phyloP scores from a whole-genome alignment of 2,888 invertebrate species.

The Eumerus sabulonum region DNA sequence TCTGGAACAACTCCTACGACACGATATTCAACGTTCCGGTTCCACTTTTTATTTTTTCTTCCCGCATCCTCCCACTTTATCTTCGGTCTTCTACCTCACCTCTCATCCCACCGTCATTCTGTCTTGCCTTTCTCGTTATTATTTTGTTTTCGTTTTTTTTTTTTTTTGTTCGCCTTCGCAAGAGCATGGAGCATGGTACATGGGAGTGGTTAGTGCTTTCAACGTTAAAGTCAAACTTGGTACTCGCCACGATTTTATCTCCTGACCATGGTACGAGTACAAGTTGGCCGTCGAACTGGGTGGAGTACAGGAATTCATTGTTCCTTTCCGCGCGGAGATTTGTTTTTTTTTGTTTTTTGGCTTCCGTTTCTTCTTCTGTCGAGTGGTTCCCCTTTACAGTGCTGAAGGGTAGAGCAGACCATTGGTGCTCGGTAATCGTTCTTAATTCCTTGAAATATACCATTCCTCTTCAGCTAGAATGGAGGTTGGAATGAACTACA shows the following conservation, averaged over 20 bases:
- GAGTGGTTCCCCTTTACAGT: constrained; percentile 50
- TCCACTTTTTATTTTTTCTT: constrained; percentile 55
- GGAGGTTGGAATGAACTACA: neutral
- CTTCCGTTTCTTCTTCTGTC: too few relatives aligned
- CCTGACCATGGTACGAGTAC: neutral
- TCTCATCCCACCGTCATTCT: constrained; percentile 16
- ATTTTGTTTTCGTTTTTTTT: constrained; percentile 40
- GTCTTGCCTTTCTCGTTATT: constrained; percentile 28
- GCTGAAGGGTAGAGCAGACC: constrained; percentile 28
- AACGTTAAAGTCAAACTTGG: constrained; percentile 66
- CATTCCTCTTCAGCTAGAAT: constrained; percentile 50
- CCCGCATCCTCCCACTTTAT: neutral
- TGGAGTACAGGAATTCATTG: constrained; percentile 48
- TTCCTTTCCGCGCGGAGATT: constrained; percentile 54
- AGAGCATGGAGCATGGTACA: constrained; percentile 14
- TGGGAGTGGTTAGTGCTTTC: constrained; percentile 67
- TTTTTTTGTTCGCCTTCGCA: constrained; percentile 28
- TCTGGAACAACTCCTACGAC: constrained; percentile 9
- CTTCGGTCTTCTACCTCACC: too few relatives aligned
- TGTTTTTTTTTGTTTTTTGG: neutral
- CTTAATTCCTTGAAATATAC: constrained; percentile 70
- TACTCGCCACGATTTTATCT: constrained; percentile 49
- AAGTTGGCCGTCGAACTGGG: neutral
- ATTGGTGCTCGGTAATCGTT: constrained; percentile 66
- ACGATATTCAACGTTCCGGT: constrained; percentile 67